Conservation (phyloP, 2,113 vertebrate genomes). For the Actenoides lindsayi region DNA sequence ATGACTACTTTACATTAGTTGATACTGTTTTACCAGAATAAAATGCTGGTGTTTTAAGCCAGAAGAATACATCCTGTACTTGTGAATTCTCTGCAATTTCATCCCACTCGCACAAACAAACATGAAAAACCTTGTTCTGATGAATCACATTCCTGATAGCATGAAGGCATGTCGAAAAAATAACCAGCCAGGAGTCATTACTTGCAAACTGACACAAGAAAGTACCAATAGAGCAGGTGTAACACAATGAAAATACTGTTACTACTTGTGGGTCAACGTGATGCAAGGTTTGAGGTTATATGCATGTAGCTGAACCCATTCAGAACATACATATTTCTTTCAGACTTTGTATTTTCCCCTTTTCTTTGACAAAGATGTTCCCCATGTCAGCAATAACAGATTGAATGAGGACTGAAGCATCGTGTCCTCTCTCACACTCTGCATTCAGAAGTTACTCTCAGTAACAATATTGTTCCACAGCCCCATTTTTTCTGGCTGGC, state of each 20-base stretch:
- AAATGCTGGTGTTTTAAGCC: not conserved
- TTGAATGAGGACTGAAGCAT: not conserved
- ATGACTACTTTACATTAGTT: not conserved
- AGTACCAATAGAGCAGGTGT: not conserved
- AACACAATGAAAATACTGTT: not conserved
- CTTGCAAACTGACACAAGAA: not conserved
- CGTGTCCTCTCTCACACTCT: not conserved
- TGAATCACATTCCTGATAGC: slow-evolving; percentile 47
- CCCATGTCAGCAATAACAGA: not conserved
- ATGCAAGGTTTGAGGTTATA: not conserved
- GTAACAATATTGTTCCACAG: slow-evolving; percentile 3
- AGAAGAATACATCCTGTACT: slow-evolving; percentile 15
- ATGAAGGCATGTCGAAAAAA: slow-evolving; percentile 48
- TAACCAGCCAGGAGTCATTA: not conserved
- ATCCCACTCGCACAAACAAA: slow-evolving; percentile 35
- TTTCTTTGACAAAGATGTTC: not conserved
- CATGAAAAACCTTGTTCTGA: slow-evolving; percentile 16
- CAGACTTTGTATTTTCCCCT: not conserved
- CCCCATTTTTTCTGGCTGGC: slow-evolving; percentile 5
- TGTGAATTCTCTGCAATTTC: slow-evolving; percentile 29
- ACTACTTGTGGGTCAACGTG: not conserved
- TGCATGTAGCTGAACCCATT: not conserved
- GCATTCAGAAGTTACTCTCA: not conserved
- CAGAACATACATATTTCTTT: not conserved
- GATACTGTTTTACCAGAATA: not conserved